Percentiles rank a stretch among this genome's conserved stretches.
Evolutionary conservation across 1,140 invertebrate genomes (phyloP).

Genomic region (Lucilia cuprina): DNA sequence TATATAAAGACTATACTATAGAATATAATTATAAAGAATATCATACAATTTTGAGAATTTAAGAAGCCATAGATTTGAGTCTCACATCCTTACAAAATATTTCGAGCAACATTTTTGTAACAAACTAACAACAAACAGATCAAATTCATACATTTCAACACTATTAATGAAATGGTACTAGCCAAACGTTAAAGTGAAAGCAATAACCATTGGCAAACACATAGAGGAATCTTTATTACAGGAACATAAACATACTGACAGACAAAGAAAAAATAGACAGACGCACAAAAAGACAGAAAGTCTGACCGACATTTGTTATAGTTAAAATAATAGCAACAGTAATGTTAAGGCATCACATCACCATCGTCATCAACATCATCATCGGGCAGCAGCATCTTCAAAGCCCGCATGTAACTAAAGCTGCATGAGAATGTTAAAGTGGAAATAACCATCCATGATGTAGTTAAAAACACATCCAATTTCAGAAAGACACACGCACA

Average conservation of each 20-base stretch:
- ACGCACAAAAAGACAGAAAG: too few species aligned
- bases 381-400: background rate
- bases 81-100: background rate
- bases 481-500: background rate
- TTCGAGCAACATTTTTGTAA: background rate
- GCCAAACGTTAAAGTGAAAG: too few species aligned
- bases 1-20: too few species aligned
- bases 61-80: background rate
- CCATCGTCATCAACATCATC: background rate
- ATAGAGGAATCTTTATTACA: too few species aligned
- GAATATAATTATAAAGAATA: too few species aligned
- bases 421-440: conserved; percentile 25
- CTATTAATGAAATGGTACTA: too few species aligned
- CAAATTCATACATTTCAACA: too few species aligned
- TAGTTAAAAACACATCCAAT: conserved; percentile 2
- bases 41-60: background rate
- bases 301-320: background rate
- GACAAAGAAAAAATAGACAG: too few species aligned
- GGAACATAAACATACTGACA: too few species aligned
- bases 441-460: background rate
- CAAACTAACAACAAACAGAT: background rate
- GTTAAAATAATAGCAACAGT: conserved; percentile 19
- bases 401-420: conserved; percentile 28
- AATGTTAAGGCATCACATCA: background rate
- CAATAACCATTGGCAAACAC: too few species aligned